Conservation (phyloP, 2,113 vertebrate species). For the Amphiprion ocellaris region DNA sequence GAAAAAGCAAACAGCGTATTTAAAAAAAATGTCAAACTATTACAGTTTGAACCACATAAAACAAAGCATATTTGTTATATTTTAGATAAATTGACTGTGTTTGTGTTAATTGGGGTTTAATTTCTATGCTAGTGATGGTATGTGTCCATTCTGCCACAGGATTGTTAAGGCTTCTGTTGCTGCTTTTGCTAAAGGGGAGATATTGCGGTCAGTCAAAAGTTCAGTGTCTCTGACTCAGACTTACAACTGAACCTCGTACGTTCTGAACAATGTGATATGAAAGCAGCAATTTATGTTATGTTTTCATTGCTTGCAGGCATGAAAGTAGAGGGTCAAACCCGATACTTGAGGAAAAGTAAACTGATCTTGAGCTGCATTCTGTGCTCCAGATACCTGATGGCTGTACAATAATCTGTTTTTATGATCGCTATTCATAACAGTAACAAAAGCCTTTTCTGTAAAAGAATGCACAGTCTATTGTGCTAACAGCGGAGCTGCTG, state of each 20-base stretch:
- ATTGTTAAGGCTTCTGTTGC: no score
- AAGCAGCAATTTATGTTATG: background rate
- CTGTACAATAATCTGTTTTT: constrained; percentile 30
- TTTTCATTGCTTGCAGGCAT: background rate
- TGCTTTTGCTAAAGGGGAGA: no score
- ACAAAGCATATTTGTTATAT: background rate
- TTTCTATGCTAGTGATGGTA: no score
- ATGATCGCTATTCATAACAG: constrained; percentile 36
- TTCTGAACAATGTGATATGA: background rate
- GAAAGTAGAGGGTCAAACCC: constrained; percentile 8
- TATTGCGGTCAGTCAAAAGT: no score
- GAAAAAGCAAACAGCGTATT: no score
- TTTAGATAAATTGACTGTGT: background rate
- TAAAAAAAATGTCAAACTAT: no score
- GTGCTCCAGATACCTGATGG: background rate
- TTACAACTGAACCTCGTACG: background rate
- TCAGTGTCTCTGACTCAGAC: background rate
- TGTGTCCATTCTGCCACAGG: no score
- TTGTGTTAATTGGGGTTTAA: background rate
- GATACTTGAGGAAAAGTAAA: constrained; percentile 15
- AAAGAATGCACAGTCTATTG: constrained; percentile 59
- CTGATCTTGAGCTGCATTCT: background rate
- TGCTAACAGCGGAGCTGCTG: constrained; percentile 48
- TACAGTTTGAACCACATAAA: background rate
- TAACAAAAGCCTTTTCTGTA: constrained; percentile 58